These are phyloP conservation scores for Drosophila jambulina DNA, from an alignment of 1,140 invertebrate genomes.

Conservation along the genomic window DNA sequence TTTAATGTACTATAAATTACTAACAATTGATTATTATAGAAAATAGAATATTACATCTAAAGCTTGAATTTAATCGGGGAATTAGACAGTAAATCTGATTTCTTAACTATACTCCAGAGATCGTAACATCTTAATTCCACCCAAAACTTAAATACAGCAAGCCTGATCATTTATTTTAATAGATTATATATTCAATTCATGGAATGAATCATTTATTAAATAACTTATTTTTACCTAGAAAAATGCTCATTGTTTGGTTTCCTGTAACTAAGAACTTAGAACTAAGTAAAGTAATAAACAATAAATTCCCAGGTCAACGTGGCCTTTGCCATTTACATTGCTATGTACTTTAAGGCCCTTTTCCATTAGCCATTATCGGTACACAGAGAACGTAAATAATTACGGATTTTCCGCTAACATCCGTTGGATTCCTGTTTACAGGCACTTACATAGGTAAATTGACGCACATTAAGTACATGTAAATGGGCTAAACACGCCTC, in stretches of 20 bases:
- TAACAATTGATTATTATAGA: background rate
- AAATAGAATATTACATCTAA: background rate
- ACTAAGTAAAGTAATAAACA: constrained; percentile 14
- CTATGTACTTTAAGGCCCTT: background rate
- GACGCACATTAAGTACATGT: background rate
- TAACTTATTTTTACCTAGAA: background rate
- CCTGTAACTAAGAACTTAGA: no score
- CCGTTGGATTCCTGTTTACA: constrained; percentile 31
- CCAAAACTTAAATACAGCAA: background rate
- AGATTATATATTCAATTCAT: background rate
- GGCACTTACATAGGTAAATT: constrained; percentile 26
- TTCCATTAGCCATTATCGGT: constrained; percentile 3
- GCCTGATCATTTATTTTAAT: background rate
- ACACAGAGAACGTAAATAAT: constrained; percentile 22
- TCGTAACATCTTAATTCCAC: no score
- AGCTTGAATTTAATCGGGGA: background rate
- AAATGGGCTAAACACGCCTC: constrained; percentile 38
- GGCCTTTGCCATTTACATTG: constrained; percentile 2
- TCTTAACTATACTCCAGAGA: no score
- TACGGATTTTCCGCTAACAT: constrained; percentile 32
- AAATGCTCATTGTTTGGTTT: background rate
- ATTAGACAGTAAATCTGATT: background rate
- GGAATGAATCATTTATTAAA: background rate
- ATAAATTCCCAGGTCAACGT: background rate
- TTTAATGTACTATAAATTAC: background rate